Evolutionary conservation across 2,113 vertebrate genomes (phyloP), one percentile per base, ranked within the genome.

Genomic region (Nesospiza acunhae): DNA sequence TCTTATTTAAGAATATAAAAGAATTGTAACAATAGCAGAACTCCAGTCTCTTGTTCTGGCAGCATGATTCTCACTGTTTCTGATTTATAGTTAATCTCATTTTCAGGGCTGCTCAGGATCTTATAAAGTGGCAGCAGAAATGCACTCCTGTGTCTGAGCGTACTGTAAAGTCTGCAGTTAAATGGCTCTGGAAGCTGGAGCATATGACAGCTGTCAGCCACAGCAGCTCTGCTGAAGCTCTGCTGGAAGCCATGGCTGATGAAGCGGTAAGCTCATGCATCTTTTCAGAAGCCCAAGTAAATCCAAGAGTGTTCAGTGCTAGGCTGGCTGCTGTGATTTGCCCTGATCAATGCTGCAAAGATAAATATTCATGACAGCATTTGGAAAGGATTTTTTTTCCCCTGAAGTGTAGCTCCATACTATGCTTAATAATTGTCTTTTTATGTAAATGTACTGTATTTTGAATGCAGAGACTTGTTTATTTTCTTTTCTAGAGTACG

Each of bases 181-280:
- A 31, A 5, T 98, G 98, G 98, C 66, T 98, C 42, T 93, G 96
- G 96, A 96, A 84, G 41, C 91, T 98, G 90, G 85, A 96, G 55
- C 93, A 70, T 44, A 67, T 93, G 90, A 89, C 84, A 89, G 67
- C 88, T 72, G 83, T 72, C 77, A 96, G 89, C 77, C 89, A 59
- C 10, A 50, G 67, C 44, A 90, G 81, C 81, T 14, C 80, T 55
- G 86, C 96, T 37, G 94, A 97, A 5, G 97, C 98, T 64, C 93
- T 99, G 90, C 93, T 97, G 91, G 97, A 98, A 95, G 98, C 98
- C 52, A 95, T 97, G 96, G 93, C 64, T 70, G 98, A 98, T 52
- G 81, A 96, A 39, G 94, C 60, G 33, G 98, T 98, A 93, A 98
- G 97, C 88, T 84, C 75, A 50, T 28, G 19, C 72, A 83, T 89